Base-by-base conservation (phyloP, 2,888 invertebrate genomes). In the Esperia sulphurella region DNA sequence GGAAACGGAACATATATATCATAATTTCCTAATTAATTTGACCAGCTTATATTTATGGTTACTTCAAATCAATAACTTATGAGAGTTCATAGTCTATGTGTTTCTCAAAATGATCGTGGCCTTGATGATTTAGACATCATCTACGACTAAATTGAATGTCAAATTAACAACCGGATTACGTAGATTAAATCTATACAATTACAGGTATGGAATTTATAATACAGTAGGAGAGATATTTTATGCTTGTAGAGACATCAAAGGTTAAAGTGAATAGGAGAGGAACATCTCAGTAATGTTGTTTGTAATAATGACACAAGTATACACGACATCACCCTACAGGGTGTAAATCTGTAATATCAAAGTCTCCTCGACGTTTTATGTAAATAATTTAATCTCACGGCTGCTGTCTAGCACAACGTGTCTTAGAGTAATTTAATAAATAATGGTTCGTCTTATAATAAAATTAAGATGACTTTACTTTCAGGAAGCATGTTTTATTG, bases 401-500 rank as follows among this genome's bases (percentile, higher is more conserved):
- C 60, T 63, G 65, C 65, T 71, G 68, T 66, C 67, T 70, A 66
- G 63, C 65, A 69, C 68, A 76, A 73, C 75, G 75, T 76, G 75
- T 75, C 74, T 75, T 70, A 70, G 58, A 60, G 64, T 76, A 75
- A 79, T 80, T 80, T 76, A 78, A 80, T 82, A 76, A 79, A 79
- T 80, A 75, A 76, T 69, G 71, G 72, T 68, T 63, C 63, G 63
- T 72, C 67, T 67, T 62, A 59, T 66, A 67, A 70, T 64, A 59
- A 54, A 71, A 71, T 73, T 37, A 41, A 10, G n/a, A n/a, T 35
- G 28, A 37, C 31, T 30, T 66, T 67, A 64, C 67, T 62, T 64
- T 54, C 57, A 57, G 58, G 51, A 54, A 48, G 30, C 47, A 48
- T 50, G 49, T 64, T 68, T 68, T 61, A 53, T 57, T 59, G 52